Evolutionary conservation across 1,140 invertebrate genomes (phyloP).

Genomic region (Teleopsis dalmanni): DNA sequence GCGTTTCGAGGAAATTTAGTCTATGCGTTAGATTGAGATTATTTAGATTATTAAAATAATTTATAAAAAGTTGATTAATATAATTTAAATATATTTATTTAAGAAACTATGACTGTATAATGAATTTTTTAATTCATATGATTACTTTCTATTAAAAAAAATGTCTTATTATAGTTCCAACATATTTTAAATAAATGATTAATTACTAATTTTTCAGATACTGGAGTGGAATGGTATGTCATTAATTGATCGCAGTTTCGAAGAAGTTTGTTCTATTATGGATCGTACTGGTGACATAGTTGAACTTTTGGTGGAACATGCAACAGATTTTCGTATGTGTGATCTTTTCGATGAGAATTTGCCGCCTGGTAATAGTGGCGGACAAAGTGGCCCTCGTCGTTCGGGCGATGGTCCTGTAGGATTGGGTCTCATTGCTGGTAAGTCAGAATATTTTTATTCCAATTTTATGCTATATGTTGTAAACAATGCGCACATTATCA

Average conservation of each 20-base stretch:
- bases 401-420: constrained; percentile 37
- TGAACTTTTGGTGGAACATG: constrained; percentile 73
- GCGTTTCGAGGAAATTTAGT: too few species aligned
- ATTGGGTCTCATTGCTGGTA: constrained; percentile 41
- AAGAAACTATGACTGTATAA: too few species aligned
- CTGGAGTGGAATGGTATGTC: constrained; percentile 78
- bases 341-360: constrained; percentile 55
- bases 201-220: constrained; percentile 49
- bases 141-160: too few species aligned
- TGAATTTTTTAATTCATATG: too few species aligned
- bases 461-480: background rate
- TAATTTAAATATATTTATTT: too few species aligned
- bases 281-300: constrained; percentile 72
- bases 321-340: constrained; percentile 61
- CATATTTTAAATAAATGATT: too few species aligned
- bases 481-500: background rate
- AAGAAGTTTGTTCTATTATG: constrained; percentile 80
- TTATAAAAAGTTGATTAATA: too few species aligned
- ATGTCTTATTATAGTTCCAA: too few species aligned
- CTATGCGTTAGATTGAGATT: too few species aligned
- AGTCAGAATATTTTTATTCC: constrained; percentile 11
- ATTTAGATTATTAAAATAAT: too few species aligned
- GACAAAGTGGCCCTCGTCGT: constrained; percentile 33
- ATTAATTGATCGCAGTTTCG: constrained; percentile 80
- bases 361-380: constrained; percentile 36